Conservation (phyloP, 2,888 invertebrate species). For the Pteria penguin region DNA sequence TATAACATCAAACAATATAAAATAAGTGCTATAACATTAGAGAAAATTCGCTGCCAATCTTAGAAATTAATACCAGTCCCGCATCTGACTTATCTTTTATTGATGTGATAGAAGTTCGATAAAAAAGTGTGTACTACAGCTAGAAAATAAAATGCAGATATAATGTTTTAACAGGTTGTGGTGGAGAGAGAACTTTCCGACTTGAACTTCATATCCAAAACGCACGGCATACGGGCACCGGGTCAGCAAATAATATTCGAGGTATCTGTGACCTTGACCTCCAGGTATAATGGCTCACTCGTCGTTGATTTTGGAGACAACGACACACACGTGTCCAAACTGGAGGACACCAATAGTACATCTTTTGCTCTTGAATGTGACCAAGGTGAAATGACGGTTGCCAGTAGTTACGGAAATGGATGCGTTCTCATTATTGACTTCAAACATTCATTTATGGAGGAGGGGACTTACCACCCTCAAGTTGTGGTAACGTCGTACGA, state of each 20-base stretch:
- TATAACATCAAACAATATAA: too few relatives aligned
- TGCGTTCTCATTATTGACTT: conserved; percentile 65
- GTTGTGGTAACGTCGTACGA: conserved; percentile 49
- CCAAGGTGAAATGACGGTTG: conserved; percentile 58
- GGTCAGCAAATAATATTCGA: conserved; percentile 53
- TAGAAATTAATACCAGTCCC: too few relatives aligned
- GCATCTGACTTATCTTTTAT: too few relatives aligned
- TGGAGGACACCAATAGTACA: conserved; percentile 58
- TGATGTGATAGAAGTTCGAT: too few relatives aligned
- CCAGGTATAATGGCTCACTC: conserved; percentile 59
- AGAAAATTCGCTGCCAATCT: too few relatives aligned
- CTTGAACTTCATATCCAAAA: conserved; percentile 44
- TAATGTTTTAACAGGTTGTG: conserved; percentile 53
- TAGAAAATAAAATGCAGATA: too few relatives aligned
- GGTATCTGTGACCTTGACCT: conserved; percentile 62
- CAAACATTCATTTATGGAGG: conserved; percentile 54
- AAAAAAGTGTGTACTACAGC: too few relatives aligned
- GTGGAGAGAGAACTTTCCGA: conserved; percentile 48
- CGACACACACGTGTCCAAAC: conserved; percentile 48
- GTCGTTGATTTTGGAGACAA: conserved; percentile 65
- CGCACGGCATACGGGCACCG: conserved; percentile 29
- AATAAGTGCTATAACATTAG: too few relatives aligned
- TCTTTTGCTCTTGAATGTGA: conserved; percentile 50
- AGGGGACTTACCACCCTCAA: conserved; percentile 57
- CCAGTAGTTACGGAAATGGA: conserved; percentile 67